Evolutionary conservation across 2,113 vertebrate genomes (phyloP).

Genomic region (Pandion haliaetus): DNA sequence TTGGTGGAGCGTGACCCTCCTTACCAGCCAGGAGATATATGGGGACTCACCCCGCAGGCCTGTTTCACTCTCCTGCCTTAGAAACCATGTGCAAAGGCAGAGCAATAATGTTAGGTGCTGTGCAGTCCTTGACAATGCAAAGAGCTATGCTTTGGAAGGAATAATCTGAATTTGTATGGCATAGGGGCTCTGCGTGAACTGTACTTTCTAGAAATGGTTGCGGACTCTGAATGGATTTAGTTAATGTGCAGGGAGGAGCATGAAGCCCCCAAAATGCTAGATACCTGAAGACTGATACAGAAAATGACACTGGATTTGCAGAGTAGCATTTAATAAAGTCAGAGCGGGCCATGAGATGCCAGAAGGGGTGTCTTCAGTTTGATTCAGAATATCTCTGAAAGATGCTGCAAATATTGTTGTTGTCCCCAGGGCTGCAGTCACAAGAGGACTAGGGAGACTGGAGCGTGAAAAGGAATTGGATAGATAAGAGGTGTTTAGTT

Average conservation of each 20-base stretch:
- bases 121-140: neutral
- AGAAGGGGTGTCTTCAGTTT: neutral
- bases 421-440: slow-evolving; percentile 35
- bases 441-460: slow-evolving; percentile 3
- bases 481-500: slow-evolving; percentile 38
- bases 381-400: neutral
- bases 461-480: slow-evolving; percentile 23
- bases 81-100: neutral
- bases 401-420: slow-evolving; percentile 31
- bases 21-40: accelerated
- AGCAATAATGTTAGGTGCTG: neutral
- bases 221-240: neutral
- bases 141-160: neutral
- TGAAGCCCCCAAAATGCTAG: neutral
- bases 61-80: neutral
- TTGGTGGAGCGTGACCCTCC: neutral
- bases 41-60: neutral
- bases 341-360: neutral
- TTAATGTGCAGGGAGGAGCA: neutral
- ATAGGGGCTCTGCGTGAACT: neutral
- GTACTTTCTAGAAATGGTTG: neutral
- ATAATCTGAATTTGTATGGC: neutral
- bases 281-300: neutral
- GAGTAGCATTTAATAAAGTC: neutral
- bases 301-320: slow-evolving; percentile 1